Evolutionary conservation across 2,888 invertebrate species (phyloP).

Genomic region (Agriopis marginaria): DNA sequence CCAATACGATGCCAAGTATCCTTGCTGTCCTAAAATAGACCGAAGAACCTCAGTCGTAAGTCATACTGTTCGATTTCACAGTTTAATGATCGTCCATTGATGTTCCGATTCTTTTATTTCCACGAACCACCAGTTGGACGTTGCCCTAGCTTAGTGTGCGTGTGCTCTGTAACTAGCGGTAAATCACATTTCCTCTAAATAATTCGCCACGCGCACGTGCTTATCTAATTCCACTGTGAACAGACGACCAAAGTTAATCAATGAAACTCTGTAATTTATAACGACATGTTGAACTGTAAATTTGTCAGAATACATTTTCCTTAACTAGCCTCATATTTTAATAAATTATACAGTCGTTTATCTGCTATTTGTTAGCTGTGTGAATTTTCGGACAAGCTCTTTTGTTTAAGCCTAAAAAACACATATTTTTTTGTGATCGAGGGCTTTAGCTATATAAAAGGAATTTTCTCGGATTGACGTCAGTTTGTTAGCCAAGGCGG

Average conservation of each 20-base stretch:
- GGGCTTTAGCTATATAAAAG: neutral
- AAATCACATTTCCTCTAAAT: neutral
- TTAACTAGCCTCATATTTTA: neutral
- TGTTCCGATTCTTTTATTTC: slow-evolving; percentile 39
- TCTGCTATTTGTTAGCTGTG: neutral
- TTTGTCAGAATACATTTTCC: neutral
- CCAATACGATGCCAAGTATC: slow-evolving; percentile 48
- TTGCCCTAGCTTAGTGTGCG: slow-evolving; percentile 27
- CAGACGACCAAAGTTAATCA: neutral
- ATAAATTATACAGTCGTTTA: neutral
- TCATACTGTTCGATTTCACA: slow-evolving; percentile 26
- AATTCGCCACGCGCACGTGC: neutral
- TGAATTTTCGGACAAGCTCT: neutral
- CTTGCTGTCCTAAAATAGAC: slow-evolving; percentile 41
- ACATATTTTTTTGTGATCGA: neutral
- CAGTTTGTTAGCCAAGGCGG: neutral
- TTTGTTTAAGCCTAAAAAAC: neutral
- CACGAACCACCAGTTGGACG: slow-evolving; percentile 35
- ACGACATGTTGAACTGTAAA: neutral
- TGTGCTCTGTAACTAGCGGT: slow-evolving; percentile 4
- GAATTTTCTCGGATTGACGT: neutral
- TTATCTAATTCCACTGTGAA: slow-evolving; percentile 3
- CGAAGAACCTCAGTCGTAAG: slow-evolving; percentile 34
- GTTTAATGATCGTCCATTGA: slow-evolving; percentile 36
- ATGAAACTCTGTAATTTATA: neutral